phyloP scores from a whole-genome alignment of 2,888 invertebrate species.

The Tyria jacobaeae region DNA sequence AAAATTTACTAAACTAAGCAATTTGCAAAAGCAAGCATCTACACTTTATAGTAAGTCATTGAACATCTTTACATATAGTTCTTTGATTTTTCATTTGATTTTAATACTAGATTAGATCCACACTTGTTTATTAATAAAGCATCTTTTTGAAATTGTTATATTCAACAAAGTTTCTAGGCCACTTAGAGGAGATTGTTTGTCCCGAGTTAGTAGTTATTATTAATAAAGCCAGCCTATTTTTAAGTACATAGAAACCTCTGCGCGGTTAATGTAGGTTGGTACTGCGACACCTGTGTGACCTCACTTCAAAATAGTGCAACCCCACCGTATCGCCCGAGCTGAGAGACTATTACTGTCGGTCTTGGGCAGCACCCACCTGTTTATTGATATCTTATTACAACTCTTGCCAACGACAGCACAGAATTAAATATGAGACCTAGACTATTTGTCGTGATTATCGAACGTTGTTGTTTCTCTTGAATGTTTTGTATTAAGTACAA shows the following conservation, averaged over 20 bases:
- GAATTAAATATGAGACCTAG: background rate
- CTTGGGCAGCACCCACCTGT: background rate
- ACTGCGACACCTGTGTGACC: slow-evolving; percentile 12
- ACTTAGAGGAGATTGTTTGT: background rate
- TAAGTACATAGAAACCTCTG: background rate
- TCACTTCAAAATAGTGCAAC: slow-evolving; percentile 13
- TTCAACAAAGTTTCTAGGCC: background rate
- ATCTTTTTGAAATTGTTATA: background rate
- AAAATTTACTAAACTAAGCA: too few relatives aligned
- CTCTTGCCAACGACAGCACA: background rate
- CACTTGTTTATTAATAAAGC: too few relatives aligned
- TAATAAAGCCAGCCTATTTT: background rate
- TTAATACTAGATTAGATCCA: too few relatives aligned
- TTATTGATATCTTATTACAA: background rate
- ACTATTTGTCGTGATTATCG: background rate
- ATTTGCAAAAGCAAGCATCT: too few relatives aligned
- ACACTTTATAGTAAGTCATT: too few relatives aligned
- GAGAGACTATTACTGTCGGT: background rate
- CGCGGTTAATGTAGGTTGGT: background rate
- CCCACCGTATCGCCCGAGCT: background rate
- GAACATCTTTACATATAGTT: too few relatives aligned
- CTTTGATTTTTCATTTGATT: too few relatives aligned
- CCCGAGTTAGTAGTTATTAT: background rate
- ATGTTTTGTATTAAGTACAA: too few relatives aligned
- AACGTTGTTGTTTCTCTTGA: background rate